Conservation (phyloP, 2,797 vertebrate species). For the Tenualosa thibaudeaui region DNA sequence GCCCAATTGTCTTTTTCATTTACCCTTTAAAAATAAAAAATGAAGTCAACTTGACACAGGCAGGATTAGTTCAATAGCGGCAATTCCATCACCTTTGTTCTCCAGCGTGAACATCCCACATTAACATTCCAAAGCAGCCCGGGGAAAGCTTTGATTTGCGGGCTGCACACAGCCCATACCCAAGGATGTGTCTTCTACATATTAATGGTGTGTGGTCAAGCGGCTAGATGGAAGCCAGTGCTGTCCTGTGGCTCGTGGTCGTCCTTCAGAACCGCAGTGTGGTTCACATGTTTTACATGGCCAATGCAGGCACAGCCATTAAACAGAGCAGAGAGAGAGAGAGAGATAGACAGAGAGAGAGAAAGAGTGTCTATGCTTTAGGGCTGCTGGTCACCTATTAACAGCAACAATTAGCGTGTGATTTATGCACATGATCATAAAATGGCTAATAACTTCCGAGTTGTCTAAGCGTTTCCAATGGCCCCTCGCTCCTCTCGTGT, state of each 20-base stretch:
- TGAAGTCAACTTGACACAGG: constrained; percentile 56
- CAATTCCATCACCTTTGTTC: constrained; percentile 67
- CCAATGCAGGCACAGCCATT: background rate
- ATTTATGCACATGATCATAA: constrained; percentile 4
- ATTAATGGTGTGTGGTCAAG: constrained; percentile 47
- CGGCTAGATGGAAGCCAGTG: constrained; percentile 6
- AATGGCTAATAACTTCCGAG: background rate
- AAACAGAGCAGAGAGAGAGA: background rate
- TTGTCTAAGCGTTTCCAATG: background rate
- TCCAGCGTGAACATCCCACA: constrained; percentile 51
- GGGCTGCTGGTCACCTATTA: constrained; percentile 7
- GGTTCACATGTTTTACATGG: background rate
- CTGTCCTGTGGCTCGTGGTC: constrained; percentile 21
- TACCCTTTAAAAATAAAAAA: constrained; percentile 48
- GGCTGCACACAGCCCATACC: constrained; percentile 52
- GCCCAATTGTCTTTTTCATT: constrained; percentile 47
- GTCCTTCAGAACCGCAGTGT: constrained; percentile 28
- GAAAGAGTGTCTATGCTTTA: background rate
- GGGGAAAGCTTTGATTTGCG: constrained; percentile 58
- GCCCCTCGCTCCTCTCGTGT: background rate
- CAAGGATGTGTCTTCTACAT: constrained; percentile 50
- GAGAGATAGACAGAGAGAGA: background rate
- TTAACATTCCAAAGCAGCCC: constrained; percentile 65
- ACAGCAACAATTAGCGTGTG: background rate
- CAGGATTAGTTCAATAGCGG: constrained; percentile 64